Evolutionary conservation across 2,888 invertebrate species (phyloP).

Genomic region (Artemia sp.): DNA sequence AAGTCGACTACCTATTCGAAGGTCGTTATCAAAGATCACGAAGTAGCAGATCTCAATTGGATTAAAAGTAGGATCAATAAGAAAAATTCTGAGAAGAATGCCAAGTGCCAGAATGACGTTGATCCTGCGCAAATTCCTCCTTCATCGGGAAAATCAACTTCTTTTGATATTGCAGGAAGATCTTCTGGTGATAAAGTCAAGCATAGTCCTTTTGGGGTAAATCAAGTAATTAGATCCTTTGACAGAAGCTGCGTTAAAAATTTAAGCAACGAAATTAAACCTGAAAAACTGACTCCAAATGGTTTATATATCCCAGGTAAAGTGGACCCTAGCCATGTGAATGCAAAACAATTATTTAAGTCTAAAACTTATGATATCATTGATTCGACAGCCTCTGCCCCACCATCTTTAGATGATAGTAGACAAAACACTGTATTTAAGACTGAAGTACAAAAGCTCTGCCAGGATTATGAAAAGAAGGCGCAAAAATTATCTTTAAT

Average conservation of each 20-base stretch:
- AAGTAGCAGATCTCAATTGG: slow-evolving; percentile 39
- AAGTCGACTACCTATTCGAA: slow-evolving; percentile 41
- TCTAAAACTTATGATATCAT: slow-evolving; percentile 7
- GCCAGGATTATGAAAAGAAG: slow-evolving; percentile 49
- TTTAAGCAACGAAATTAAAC: neutral
- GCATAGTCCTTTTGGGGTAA: neutral
- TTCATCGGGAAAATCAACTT: neutral
- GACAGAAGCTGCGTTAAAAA: neutral
- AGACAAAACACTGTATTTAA: slow-evolving; percentile 27
- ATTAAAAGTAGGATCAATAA: slow-evolving; percentile 18
- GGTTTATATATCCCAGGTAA: too few relatives aligned
- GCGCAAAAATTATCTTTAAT: slow-evolving; percentile 41
- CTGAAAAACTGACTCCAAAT: neutral
- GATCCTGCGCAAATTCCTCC: neutral
- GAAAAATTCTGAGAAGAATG: neutral
- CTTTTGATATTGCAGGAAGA: neutral
- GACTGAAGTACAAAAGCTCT: slow-evolving; percentile 53
- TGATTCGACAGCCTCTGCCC: slow-evolving; percentile 2
- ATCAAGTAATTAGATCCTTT: neutral
- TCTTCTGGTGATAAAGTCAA: neutral
- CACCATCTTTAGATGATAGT: slow-evolving; percentile 10
- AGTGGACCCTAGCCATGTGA: neutral
- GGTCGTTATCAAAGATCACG: slow-evolving; percentile 36
- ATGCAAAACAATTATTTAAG: neutral
- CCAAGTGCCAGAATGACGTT: neutral